Evolutionary conservation across 2,888 invertebrate genomes (phyloP).

Genomic region (Phengaris alcon): DNA sequence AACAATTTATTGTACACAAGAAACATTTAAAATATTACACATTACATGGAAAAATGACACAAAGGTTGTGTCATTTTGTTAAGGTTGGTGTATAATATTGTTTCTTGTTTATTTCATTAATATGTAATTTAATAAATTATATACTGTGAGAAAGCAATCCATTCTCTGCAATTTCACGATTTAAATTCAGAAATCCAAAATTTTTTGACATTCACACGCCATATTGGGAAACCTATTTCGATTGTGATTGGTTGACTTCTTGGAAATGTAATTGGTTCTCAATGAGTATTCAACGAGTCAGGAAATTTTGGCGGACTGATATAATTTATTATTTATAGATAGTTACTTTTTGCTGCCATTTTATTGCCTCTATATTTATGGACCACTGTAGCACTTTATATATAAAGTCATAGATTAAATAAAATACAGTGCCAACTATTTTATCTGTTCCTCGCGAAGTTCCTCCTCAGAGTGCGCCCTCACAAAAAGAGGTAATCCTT

Average conservation of each 20-base stretch:
- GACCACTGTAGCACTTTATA: slow-evolving; percentile 12
- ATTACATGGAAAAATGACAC: too few species aligned
- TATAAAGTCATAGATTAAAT: background rate
- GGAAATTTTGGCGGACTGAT: background rate
- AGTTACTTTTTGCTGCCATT: slow-evolving; percentile 12
- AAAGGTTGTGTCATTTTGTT: too few species aligned
- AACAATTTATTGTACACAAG: too few species aligned
- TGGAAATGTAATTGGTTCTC: background rate
- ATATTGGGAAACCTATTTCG: background rate
- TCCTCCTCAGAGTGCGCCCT: too few species aligned
- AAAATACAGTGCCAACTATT: background rate
- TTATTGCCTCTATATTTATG: background rate
- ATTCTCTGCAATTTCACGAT: background rate
- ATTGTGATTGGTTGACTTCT: background rate
- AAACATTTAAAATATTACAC: too few species aligned
- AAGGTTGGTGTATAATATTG: background rate
- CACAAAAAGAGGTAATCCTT: too few species aligned
- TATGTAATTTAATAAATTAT: background rate
- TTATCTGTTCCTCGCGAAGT: too few species aligned
- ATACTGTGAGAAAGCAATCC: background rate
- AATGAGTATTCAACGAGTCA: background rate
- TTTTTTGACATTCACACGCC: background rate
- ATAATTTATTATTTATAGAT: background rate
- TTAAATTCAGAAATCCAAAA: background rate
- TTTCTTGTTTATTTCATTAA: background rate